Evolutionary conservation across 1,140 invertebrate genomes (phyloP).

Genomic region (Drosophila tsacasi): DNA sequence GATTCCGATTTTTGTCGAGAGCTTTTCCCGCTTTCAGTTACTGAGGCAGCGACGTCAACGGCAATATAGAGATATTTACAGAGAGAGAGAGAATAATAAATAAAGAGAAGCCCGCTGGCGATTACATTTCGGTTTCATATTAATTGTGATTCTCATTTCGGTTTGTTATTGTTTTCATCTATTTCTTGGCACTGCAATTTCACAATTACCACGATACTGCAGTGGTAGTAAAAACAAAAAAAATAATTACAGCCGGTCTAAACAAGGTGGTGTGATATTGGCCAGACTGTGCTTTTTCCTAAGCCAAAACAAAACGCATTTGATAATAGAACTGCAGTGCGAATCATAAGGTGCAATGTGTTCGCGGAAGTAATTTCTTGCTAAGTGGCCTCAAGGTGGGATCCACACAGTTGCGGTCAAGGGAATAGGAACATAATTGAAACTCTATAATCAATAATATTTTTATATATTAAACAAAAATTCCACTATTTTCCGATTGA

Average conservation of each 20-base stretch:
- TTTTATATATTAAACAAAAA: neutral
- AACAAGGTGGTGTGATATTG: slow-evolving; percentile 29
- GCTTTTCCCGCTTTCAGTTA: slow-evolving; percentile 72
- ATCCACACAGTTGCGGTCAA: neutral
- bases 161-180: slow-evolving; percentile 25
- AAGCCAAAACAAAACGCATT: slow-evolving; percentile 12
- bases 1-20: slow-evolving; percentile 58
- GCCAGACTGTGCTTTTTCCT: neutral
- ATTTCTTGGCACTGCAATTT: slow-evolving; percentile 30
- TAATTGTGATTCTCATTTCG: slow-evolving; percentile 37
- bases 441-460: neutral
- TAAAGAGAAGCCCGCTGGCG: slow-evolving; percentile 7
- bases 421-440: neutral
- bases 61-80: slow-evolving; percentile 9
- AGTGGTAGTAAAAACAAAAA: neutral
- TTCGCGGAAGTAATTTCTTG: slow-evolving; percentile 39
- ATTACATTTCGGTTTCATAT: slow-evolving; percentile 47
- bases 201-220: slow-evolving; percentile 18
- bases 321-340: slow-evolving; percentile 35
- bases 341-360: slow-evolving; percentile 29
- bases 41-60: slow-evolving; percentile 18
- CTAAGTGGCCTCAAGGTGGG: slow-evolving; percentile 31
- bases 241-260: slow-evolving; percentile 8
- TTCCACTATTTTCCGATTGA: neutral
- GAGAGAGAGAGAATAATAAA: slow-evolving; percentile 26